phyloP scores from a whole-genome alignment of 2,113 vertebrate species.

The Aix galericulata region DNA sequence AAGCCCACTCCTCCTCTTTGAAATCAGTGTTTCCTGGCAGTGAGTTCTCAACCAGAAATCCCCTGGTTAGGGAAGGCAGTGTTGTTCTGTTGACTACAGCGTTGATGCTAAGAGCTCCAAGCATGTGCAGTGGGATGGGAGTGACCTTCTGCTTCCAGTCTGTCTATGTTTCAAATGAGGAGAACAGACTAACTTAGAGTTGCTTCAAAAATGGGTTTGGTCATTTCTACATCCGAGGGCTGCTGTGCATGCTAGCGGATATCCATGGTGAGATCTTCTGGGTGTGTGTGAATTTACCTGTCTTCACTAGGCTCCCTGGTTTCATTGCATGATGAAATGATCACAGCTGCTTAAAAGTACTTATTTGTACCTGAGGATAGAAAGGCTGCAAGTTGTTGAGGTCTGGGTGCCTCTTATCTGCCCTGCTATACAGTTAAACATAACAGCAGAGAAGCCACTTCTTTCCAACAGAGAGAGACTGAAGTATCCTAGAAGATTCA shows the following conservation, averaged over 20 bases:
- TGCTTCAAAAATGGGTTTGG: neutral
- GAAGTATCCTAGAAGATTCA: neutral
- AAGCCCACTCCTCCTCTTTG: neutral
- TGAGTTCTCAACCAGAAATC: neutral
- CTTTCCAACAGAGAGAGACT: neutral
- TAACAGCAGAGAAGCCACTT: neutral
- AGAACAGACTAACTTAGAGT: neutral
- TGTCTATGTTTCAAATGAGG: neutral
- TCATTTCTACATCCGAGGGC: neutral
- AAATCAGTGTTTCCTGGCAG: neutral
- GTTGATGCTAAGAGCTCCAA: neutral
- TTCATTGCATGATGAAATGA: neutral
- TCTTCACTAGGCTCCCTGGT: neutral
- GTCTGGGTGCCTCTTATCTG: neutral
- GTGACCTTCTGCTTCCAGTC: neutral
- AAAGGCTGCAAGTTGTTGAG: neutral
- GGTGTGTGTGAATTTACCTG: neutral
- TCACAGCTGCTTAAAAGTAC: neutral
- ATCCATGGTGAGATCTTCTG: neutral
- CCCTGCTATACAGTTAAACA: neutral
- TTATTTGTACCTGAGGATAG: neutral
- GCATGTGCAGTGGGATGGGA: neutral
- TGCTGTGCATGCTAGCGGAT: neutral
- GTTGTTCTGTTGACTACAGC: neutral
- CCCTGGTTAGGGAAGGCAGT: neutral